Percentiles rank a stretch among this genome's conserved stretches.
phyloP scores from a whole-genome alignment of 2,888 invertebrate genomes.

The Eupsilia transversa region DNA sequence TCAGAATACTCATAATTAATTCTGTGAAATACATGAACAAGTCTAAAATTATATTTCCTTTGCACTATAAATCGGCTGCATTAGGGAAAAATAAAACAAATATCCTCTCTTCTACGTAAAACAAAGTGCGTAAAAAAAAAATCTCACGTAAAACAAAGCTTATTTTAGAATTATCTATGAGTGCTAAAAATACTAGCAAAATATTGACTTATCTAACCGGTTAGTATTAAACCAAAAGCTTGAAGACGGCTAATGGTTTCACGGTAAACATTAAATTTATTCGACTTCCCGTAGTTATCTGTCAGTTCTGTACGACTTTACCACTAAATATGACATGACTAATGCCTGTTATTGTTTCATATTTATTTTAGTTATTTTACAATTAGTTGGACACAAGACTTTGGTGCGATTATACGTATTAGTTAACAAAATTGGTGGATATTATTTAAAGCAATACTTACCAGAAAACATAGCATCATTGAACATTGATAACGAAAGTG shows the following conservation, averaged over 20 bases:
- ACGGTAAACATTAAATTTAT: slow-evolving; percentile 55
- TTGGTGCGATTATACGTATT: slow-evolving; percentile 43
- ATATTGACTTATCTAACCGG: slow-evolving; percentile 10
- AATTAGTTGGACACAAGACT: slow-evolving; percentile 50
- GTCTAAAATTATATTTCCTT: slow-evolving; percentile 6
- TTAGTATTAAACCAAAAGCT: slow-evolving; percentile 27
- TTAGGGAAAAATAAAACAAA: neutral
- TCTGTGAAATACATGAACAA: neutral
- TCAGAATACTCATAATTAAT: slow-evolving; percentile 10
- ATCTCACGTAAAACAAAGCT: neutral
- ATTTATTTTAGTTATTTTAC: slow-evolving; percentile 55
- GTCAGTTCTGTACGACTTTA: slow-evolving; percentile 42
- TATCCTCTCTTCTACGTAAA: neutral
- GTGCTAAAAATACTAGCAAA: neutral
- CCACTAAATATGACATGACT: slow-evolving; percentile 62
- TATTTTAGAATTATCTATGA: neutral
- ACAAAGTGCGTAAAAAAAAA: slow-evolving; percentile 9
- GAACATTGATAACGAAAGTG: neutral
- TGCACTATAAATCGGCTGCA: neutral
- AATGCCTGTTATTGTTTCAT: slow-evolving; percentile 47
- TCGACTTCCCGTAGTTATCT: slow-evolving; percentile 59
- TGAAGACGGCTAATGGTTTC: slow-evolving; percentile 46
- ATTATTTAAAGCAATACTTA: neutral
- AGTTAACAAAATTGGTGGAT: neutral
- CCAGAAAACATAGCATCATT: slow-evolving; percentile 33